phyloP scores from a whole-genome alignment of 2,888 invertebrate genomes.

The Scaptodrosophila latifasciaeformis region DNA sequence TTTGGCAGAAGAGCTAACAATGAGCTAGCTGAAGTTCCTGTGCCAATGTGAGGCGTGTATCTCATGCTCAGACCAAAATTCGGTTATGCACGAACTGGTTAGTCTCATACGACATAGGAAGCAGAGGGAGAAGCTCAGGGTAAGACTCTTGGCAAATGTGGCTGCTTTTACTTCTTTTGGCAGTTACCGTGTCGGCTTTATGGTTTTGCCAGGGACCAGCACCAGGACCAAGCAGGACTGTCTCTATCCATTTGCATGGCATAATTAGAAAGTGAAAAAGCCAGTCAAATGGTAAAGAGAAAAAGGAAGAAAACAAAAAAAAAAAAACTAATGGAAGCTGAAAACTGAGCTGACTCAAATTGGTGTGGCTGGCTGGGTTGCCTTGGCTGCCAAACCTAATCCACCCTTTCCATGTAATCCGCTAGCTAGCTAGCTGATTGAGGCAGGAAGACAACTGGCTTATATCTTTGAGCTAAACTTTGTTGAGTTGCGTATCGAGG shows the following conservation, averaged over 20 bases:
- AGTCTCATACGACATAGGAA: conserved; percentile 31
- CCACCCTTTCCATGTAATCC: neutral
- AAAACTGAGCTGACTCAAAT: conserved; percentile 32
- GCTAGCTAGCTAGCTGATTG: no score
- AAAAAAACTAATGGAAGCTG: conserved; percentile 40
- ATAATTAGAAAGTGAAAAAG: conserved; percentile 55
- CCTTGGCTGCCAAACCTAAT: neutral
- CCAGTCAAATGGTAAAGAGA: no score
- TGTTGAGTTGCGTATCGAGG: no score
- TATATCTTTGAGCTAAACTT: no score
- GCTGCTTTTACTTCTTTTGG: conserved; percentile 12
- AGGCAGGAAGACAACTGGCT: no score
- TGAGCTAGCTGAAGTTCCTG: neutral
- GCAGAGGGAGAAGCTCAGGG: neutral
- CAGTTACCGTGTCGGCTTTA: neutral
- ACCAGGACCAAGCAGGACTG: neutral
- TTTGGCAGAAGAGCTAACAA: conserved; percentile 25
- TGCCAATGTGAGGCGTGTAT: neutral
- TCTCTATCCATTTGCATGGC: conserved; percentile 45
- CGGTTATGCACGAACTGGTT: conserved; percentile 50
- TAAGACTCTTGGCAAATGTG: no score
- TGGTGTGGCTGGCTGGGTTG: conserved; percentile 11
- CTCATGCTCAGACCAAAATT: conserved; percentile 22
- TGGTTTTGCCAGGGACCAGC: no score
- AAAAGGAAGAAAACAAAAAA: no score